Percentiles rank a stretch among this genome's conserved stretches.
phyloP scores from a whole-genome alignment of 2,797 vertebrate species.

The Distichodus sexfasciatus region DNA sequence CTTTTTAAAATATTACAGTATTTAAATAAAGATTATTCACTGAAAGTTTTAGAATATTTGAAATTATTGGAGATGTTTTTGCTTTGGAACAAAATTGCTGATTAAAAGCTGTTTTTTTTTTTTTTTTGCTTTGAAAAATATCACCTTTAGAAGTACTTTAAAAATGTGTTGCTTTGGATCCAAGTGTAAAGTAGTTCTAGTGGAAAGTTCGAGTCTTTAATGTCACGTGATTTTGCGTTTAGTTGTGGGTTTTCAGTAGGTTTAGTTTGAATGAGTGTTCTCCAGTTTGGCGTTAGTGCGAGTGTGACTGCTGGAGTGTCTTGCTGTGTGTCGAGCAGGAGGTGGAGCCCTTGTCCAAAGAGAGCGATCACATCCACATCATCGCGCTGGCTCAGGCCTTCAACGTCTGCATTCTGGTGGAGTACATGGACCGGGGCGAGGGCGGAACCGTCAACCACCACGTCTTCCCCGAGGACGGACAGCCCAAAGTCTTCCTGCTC shows the following conservation, averaged over 20 bases:
- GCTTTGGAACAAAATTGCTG: too few species aligned
- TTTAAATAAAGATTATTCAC: too few species aligned
- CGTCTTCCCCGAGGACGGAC: conserved; percentile 89
- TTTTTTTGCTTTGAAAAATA: not conserved
- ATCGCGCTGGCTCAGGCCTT: conserved; percentile 92
- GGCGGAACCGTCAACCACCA: conserved; percentile 91
- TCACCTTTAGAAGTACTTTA: too few species aligned
- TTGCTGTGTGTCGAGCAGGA: conserved; percentile 70
- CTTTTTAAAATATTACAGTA: too few species aligned
- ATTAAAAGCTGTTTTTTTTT: not conserved
- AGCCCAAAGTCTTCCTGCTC: conserved; percentile 90
- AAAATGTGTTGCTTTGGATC: too few species aligned
- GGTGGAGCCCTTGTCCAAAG: conserved; percentile 95
- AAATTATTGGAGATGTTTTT: too few species aligned
- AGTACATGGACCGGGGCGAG: conserved; percentile 95
- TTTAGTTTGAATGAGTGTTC: too few species aligned
- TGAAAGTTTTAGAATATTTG: too few species aligned
- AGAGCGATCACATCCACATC: conserved; percentile 97
- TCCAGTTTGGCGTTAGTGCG: conserved; percentile 12
- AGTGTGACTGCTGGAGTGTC: conserved; percentile 2
- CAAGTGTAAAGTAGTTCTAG: too few species aligned
- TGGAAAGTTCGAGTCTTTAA: too few species aligned
- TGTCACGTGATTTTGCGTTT: too few species aligned
- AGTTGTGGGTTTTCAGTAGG: too few species aligned
- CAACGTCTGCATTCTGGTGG: conserved; percentile 88